Conservation (phyloP, 2,888 invertebrate species). For the Scaptomyza cyrtandrae region DNA sequence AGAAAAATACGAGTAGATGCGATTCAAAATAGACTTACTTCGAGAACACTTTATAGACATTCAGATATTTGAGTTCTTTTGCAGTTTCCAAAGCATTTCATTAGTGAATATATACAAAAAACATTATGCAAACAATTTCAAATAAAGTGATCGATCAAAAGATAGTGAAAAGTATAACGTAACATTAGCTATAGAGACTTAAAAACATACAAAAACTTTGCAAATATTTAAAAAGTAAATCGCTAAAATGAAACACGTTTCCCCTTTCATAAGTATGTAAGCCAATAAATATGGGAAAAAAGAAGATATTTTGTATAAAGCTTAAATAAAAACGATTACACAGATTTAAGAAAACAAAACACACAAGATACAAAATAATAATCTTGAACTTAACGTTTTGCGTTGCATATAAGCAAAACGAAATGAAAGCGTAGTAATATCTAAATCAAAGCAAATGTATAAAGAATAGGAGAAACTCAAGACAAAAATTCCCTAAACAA, state of each 20-base stretch:
- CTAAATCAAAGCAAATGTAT: slow-evolving; percentile 74
- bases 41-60: slow-evolving; percentile 17
- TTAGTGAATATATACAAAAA: slow-evolving; percentile 14
- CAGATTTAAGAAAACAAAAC: slow-evolving; percentile 24
- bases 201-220: slow-evolving; percentile 34
- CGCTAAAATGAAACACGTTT: slow-evolving; percentile 53
- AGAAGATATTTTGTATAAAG: slow-evolving; percentile 67
- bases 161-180: slow-evolving; percentile 63
- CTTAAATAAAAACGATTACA: slow-evolving; percentile 39
- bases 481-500: slow-evolving; percentile 28
- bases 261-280: slow-evolving; percentile 43
- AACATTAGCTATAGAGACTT: slow-evolving; percentile 51
- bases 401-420: slow-evolving; percentile 55
- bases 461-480: slow-evolving; percentile 43
- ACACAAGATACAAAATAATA: slow-evolving; percentile 26
- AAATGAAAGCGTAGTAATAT: slow-evolving; percentile 76
- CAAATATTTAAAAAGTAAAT: slow-evolving; percentile 51
- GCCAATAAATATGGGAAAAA: slow-evolving; percentile 12
- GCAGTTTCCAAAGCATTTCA: slow-evolving; percentile 14
- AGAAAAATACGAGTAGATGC: slow-evolving; percentile 5
- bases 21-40: not conserved
- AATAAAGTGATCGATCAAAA: slow-evolving; percentile 72
- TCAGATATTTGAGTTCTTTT: slow-evolving; percentile 9
- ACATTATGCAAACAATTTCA: slow-evolving; percentile 28
- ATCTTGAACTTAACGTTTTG: slow-evolving; percentile 43